Conservation (phyloP, 1,140 invertebrate genomes). For the Pseudomyrmex cubaensis region DNA sequence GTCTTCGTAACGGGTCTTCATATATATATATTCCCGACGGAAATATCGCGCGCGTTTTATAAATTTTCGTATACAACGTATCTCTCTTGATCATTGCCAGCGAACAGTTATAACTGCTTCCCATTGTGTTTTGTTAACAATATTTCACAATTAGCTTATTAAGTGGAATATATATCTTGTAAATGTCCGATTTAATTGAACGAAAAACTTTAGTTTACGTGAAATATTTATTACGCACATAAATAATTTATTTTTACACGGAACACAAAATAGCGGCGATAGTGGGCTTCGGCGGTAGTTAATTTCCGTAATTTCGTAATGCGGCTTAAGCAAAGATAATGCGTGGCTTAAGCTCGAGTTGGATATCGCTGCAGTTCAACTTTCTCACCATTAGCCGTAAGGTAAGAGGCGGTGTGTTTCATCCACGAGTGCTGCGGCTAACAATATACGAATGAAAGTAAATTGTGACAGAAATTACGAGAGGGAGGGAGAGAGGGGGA, state of each 20-base stretch:
- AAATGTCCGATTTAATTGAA: not conserved
- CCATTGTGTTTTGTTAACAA: slow-evolving; percentile 29
- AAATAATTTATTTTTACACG: not conserved
- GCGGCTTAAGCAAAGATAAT: slow-evolving; percentile 21
- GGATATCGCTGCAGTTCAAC: not conserved
- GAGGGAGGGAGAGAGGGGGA: too few relatives aligned
- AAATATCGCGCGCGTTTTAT: not conserved
- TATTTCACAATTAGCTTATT: slow-evolving; percentile 25
- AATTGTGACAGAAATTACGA: slow-evolving; percentile 34
- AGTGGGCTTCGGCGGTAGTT: too few relatives aligned
- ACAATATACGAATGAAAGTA: slow-evolving; percentile 50
- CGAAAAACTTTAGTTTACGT: not conserved
- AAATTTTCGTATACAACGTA: not conserved
- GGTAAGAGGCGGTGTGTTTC: not conserved
- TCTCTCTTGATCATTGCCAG: not conserved
- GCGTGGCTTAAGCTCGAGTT: not conserved
- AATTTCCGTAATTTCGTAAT: slow-evolving; percentile 28
- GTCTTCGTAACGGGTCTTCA: slow-evolving; percentile 41
- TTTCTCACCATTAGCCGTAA: slow-evolving; percentile 37
- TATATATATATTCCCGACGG: not conserved
- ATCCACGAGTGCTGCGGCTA: not conserved
- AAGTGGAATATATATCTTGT: not conserved
- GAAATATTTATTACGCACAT: not conserved
- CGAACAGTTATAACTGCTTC: slow-evolving; percentile 11
- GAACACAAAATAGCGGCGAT: too few relatives aligned